These are phyloP conservation scores for Tadarida brasiliensis DNA, from an alignment of 2,797 vertebrate species.

Conservation along the genomic window DNA sequence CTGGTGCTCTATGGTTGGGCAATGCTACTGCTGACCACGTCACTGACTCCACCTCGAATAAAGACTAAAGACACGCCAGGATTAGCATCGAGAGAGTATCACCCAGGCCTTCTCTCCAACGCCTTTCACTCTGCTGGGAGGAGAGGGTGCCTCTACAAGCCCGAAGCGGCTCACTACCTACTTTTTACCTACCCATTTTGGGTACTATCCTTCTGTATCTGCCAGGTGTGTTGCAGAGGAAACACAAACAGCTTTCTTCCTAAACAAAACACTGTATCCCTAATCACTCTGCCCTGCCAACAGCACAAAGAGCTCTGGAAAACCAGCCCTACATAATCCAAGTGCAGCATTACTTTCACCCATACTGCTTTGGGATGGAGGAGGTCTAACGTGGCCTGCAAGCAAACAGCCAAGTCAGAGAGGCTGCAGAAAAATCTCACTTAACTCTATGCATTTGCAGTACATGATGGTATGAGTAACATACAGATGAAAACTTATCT, in stretches of 20 bases:
- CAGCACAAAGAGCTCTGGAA: background rate
- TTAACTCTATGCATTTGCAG: background rate
- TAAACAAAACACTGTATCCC: background rate
- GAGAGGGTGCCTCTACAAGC: rapidly evolving
- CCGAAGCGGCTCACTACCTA: background rate
- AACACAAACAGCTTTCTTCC: background rate
- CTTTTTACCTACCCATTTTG: background rate
- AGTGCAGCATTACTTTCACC: background rate
- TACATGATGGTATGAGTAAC: background rate
- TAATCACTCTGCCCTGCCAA: background rate
- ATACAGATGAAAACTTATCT: background rate
- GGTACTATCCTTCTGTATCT: background rate
- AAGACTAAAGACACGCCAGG: background rate
- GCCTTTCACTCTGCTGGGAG: background rate
- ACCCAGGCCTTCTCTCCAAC: background rate
- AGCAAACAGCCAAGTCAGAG: background rate
- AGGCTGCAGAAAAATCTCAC: background rate
- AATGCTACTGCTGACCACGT: background rate
- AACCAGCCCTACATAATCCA: background rate
- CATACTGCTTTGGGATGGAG: background rate
- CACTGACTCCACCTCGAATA: background rate
- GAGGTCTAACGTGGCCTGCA: background rate
- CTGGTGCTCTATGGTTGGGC: background rate
- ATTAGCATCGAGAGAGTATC: background rate
- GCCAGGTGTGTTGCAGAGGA: background rate